These are phyloP conservation scores for Halichoeres trimaculatus DNA, from an alignment of 2,113 vertebrate species.

Conservation along the genomic window DNA sequence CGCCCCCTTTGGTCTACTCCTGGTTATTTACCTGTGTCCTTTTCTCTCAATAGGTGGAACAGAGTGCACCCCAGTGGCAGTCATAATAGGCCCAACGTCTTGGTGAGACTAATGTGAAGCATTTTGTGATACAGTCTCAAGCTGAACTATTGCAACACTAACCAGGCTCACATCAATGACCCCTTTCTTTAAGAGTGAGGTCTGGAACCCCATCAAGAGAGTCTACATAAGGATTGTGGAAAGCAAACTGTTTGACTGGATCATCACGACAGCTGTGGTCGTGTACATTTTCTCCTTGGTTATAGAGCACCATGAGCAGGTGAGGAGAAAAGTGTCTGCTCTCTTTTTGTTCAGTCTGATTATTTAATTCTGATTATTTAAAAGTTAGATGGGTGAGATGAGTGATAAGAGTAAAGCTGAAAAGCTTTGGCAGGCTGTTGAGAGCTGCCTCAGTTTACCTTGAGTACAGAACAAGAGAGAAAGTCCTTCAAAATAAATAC, in stretches of 20 bases:
- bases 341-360: background rate
- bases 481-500: too few species aligned
- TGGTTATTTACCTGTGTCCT: background rate
- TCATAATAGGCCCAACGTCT: fast-evolving
- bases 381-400: background rate
- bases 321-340: background rate
- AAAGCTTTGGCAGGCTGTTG: too few species aligned
- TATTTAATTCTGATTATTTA: too few species aligned
- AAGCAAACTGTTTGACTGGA: background rate
- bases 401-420: background rate
- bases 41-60: background rate
- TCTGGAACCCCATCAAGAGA: background rate
- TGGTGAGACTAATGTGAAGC: background rate
- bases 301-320: slow-evolving; percentile 28
- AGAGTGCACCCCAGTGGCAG: fast-evolving
- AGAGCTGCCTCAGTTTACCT: background rate
- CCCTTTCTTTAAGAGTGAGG: background rate
- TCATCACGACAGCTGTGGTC: slow-evolving; percentile 4
- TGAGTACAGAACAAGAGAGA: too few species aligned
- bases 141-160: background rate
- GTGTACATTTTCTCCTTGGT: slow-evolving; percentile 3
- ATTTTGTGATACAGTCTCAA: background rate
- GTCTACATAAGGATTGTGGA: background rate
- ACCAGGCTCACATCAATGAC: background rate
- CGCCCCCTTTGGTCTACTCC: background rate